Evolutionary conservation across 2,888 invertebrate species (phyloP).

Genomic region (Cryptocephalus moraei): DNA sequence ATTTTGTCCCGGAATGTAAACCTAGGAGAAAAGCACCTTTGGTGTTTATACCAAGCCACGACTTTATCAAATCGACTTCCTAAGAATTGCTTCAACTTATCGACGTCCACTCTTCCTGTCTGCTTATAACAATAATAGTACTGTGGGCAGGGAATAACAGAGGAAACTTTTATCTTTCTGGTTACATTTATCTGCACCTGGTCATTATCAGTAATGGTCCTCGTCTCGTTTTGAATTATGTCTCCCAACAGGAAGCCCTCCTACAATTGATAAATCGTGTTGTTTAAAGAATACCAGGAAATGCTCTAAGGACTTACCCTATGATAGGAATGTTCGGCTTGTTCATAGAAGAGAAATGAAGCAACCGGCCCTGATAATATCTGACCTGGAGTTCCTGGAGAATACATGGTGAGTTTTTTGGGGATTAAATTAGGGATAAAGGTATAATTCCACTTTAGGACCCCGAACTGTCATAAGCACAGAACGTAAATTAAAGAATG

Average conservation of each 20-base stretch:
- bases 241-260: conserved; percentile 58
- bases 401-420: no score
- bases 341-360: conserved; percentile 58
- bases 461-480: no score
- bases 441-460: no score
- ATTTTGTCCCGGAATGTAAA: conserved; percentile 54
- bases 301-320: no score
- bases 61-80: conserved; percentile 45
- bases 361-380: conserved; percentile 48
- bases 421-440: no score
- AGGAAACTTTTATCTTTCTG: conserved; percentile 50
- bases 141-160: conserved; percentile 49
- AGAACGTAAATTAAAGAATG: no score
- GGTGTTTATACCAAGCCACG: conserved; percentile 60
- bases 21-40: conserved; percentile 43
- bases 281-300: no score
- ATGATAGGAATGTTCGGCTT: conserved; percentile 47
- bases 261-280: conserved; percentile 27
- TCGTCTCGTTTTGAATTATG: conserved; percentile 50
- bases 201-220: conserved; percentile 59
- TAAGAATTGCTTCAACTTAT: conserved; percentile 44
- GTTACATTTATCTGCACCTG: conserved; percentile 51
- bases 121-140: conserved; percentile 48
- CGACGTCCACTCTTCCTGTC: conserved; percentile 46
- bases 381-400: no score